Evolutionary conservation across 2,888 invertebrate genomes (phyloP), one percentile per base, ranked within the genome.

Genomic region (Athalia circularis): DNA sequence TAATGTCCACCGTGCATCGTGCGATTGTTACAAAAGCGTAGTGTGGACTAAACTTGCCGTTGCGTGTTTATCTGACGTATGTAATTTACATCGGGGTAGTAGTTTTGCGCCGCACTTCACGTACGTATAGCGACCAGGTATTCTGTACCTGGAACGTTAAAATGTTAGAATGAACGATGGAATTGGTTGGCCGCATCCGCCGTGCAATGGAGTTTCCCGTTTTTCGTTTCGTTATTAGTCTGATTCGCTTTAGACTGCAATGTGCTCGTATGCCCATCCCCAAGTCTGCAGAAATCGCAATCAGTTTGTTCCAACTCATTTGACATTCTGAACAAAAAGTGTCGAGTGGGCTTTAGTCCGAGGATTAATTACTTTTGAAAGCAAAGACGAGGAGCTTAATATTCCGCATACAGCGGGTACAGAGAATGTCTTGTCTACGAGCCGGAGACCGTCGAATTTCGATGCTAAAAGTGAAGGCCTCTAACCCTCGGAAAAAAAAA

Each of bases 291-390:
- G 29, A 29, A 29, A 29, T 15, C 61, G 48, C 75, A 75, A 75
- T 75, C 75, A 64, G 48, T 75, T 75, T 29, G 75, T 75, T 75
- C 47, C 64, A 59, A 72, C 13, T 72, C 72, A 72, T 72, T 72
- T 72, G 72, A 72, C 72, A 47, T 59, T 15, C 59, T 29, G 59
- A 29, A 9, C 8, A 13, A 72, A 13, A 72, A 47, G 13, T 68
- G 45, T 13, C 72, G 72, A 72, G 54, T 68, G 59, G 54, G 57
- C 43, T 72, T 72, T 72, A 59, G 59, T 13, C 47, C 15, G 59
- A 45, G 72, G 72, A 57, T 72, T 72, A 72, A 72, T 59, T 72
- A 43, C 72, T 43, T 29, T 68, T 9, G 54, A 54, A 15, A 29
- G 29, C 29, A 29, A 29, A 68, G 68, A 68, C 29, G 68, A 68